These are phyloP conservation scores for Oceanites oceanicus DNA, from an alignment of 2,113 vertebrate species.

Conservation along the genomic window DNA sequence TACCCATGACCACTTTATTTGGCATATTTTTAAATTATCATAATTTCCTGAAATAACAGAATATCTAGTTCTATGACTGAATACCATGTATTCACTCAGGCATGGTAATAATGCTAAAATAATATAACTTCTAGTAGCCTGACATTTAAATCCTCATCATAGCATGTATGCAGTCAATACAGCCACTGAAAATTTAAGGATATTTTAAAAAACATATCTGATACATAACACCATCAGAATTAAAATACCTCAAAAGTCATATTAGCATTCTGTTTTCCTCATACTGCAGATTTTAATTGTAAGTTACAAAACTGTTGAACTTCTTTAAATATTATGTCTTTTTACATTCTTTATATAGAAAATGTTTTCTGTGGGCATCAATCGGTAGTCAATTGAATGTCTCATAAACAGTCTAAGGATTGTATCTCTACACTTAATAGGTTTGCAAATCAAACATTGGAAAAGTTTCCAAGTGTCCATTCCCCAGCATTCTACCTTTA, in stretches of 20 bases:
- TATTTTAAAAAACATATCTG: not conserved
- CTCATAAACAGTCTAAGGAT: not conserved
- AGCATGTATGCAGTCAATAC: not conserved
- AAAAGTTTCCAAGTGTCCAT: not conserved
- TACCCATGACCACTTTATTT: not conserved
- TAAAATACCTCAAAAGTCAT: not conserved
- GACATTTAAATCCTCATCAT: not conserved
- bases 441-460: not conserved
- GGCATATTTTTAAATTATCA: not conserved
- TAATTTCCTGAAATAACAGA: not conserved
- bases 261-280: not conserved
- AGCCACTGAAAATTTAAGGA: not conserved
- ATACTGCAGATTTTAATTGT: not conserved
- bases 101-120: not conserved
- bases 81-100: not conserved
- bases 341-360: not conserved
- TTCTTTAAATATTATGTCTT: not conserved
- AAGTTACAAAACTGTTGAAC: not conserved
- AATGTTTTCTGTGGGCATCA: not conserved
- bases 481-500: not conserved
- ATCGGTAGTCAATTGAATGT: not conserved
- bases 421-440: not conserved
- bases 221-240: not conserved
- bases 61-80: not conserved
- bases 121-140: not conserved